These are phyloP conservation scores for Hemicordylus capensis DNA, from an alignment of 2,113 vertebrate genomes.

Conservation along the genomic window DNA sequence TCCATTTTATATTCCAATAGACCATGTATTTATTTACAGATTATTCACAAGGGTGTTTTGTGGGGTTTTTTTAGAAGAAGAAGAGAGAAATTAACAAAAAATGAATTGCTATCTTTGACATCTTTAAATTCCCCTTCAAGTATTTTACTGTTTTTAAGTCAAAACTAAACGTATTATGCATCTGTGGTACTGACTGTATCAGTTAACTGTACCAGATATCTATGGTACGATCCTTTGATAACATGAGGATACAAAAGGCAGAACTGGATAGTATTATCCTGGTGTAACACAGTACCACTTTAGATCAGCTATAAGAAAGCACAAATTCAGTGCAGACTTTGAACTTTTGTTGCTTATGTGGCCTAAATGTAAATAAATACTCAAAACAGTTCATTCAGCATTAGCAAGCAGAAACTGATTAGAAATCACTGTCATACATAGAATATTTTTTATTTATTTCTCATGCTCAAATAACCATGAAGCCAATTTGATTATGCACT, in stretches of 20 bases:
- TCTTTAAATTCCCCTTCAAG: neutral
- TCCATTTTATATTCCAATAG: neutral
- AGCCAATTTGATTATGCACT: neutral
- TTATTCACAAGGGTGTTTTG: neutral
- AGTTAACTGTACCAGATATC: neutral
- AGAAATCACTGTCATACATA: neutral
- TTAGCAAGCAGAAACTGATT: neutral
- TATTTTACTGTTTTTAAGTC: neutral
- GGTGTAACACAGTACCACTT: neutral
- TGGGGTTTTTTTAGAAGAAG: neutral
- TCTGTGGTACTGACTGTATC: neutral
- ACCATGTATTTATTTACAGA: slow-evolving; percentile 2
- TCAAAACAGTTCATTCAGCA: neutral
- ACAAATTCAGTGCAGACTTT: neutral
- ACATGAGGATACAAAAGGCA: neutral
- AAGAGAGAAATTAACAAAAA: neutral
- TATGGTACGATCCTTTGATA: neutral
- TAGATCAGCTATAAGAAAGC: neutral
- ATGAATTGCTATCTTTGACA: neutral
- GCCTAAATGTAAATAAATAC: neutral
- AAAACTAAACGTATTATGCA: neutral
- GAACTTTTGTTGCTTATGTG: neutral
- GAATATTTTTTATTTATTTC: neutral
- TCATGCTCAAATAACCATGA: neutral
- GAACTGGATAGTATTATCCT: neutral